Percentiles rank a stretch among this genome's conserved stretches.
Evolutionary conservation across 2,797 vertebrate genomes (phyloP).

Genomic region (Fistularia tabacaria): DNA sequence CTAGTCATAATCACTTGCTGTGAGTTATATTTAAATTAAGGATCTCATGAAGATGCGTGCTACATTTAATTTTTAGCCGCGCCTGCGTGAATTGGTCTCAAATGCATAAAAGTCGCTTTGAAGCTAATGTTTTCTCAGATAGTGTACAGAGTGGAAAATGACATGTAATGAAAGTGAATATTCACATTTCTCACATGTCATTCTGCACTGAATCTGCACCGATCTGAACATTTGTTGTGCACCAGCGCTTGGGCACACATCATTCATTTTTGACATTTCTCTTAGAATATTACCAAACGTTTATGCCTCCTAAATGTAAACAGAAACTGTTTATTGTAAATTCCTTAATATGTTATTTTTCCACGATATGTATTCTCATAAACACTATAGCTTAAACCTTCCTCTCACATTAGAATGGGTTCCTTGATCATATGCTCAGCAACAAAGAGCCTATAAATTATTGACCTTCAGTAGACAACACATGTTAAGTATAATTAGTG

Average conservation of each 20-base stretch:
- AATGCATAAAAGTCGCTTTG: neutral
- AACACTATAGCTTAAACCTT: conserved; percentile 11
- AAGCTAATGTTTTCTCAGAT: conserved; percentile 7
- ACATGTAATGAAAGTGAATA: too few species aligned
- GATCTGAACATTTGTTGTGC: too few species aligned
- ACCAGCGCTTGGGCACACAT: too few species aligned
- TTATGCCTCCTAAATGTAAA: conserved; percentile 33
- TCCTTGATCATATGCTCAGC: conserved; percentile 36
- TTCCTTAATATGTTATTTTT: conserved; percentile 23
- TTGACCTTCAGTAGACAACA: conserved; percentile 67
- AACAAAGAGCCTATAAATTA: conserved; percentile 37
- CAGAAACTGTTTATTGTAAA: conserved; percentile 24
- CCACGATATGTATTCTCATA: conserved; percentile 24
- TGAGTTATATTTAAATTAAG: conserved; percentile 27
- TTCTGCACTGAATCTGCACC: too few species aligned
- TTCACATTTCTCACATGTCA: too few species aligned
- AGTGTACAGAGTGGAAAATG: conserved; percentile 10
- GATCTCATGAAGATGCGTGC: conserved; percentile 32
- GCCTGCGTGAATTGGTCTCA: conserved; percentile 33
- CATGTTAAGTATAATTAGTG: conserved; percentile 72
- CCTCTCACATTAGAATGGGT: conserved; percentile 3
- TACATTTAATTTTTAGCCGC: conserved; percentile 33
- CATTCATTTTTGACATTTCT: conserved; percentile 27
- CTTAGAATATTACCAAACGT: conserved; percentile 36
- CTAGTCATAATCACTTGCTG: conserved; percentile 23